Conservation (phyloP, 1,140 invertebrate species). For the Drosophila serrata region DNA sequence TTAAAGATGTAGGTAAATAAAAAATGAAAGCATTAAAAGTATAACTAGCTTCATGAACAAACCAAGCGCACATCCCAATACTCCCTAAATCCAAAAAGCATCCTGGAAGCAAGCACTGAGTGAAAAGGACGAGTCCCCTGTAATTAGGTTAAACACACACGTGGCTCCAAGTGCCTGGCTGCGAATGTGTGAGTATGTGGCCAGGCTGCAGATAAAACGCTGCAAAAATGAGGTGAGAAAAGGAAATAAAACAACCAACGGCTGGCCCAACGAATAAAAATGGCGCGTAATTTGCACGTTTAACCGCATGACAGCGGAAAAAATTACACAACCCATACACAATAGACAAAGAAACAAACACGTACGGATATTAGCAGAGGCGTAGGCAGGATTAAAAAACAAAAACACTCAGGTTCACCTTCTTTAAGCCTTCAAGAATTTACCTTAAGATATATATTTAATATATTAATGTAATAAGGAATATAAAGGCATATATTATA, state of each 20-base stretch:
- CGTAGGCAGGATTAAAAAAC: not conserved
- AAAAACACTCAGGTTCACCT: not conserved
- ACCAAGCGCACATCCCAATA: not conserved
- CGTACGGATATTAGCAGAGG: constrained; percentile 16
- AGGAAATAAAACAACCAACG: constrained; percentile 73
- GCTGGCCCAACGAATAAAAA: constrained; percentile 69
- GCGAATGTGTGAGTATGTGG: constrained; percentile 22
- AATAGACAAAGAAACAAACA: constrained; percentile 18
- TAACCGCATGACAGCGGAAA: constrained; percentile 75
- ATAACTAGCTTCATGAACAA: not conserved
- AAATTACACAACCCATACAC: constrained; percentile 55
- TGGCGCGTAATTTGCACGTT: constrained; percentile 77
- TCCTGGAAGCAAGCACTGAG: constrained; percentile 1
- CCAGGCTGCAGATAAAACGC: constrained; percentile 63
- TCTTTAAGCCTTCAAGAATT: not conserved
- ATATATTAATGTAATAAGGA: not conserved
- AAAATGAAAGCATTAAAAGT: not conserved
- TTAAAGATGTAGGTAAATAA: not conserved
- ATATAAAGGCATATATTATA: not conserved
- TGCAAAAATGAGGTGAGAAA: constrained; percentile 74
- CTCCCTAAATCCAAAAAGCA: not conserved
- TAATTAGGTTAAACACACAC: constrained; percentile 81
- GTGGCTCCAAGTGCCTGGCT: constrained; percentile 56
- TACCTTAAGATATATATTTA: not conserved
- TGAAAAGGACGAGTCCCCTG: constrained; percentile 28